Conservation (phyloP, 2,113 vertebrate genomes). For the Conger conger region DNA sequence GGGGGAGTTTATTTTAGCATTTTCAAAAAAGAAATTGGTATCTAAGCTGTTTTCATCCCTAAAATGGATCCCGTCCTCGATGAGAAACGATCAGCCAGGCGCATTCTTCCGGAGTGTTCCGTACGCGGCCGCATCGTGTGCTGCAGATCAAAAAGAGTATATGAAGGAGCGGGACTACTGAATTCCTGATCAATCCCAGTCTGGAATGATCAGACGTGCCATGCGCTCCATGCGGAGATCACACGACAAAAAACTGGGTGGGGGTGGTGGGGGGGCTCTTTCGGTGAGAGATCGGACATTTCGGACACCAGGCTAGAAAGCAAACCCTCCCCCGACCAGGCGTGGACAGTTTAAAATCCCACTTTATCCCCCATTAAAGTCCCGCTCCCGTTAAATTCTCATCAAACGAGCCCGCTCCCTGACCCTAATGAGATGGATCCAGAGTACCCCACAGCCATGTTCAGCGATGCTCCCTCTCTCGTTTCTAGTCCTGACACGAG, state of each 20-base stretch:
- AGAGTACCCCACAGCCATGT: slow-evolving; percentile 9
- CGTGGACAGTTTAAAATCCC: neutral
- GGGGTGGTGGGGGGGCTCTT: neutral
- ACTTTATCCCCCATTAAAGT: slow-evolving; percentile 12
- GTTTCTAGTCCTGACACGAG: slow-evolving; percentile 36
- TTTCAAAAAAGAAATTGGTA: too few relatives aligned
- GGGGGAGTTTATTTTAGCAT: neutral
- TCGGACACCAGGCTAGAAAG: neutral
- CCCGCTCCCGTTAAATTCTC: slow-evolving; percentile 21
- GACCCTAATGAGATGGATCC: slow-evolving; percentile 34
- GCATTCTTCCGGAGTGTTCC: too few relatives aligned
- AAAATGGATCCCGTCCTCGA: too few relatives aligned
- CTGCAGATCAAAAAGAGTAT: neutral
- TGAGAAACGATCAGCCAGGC: too few relatives aligned
- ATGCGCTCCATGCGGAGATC: neutral
- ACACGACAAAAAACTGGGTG: neutral
- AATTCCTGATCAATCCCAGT: neutral
- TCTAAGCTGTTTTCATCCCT: too few relatives aligned
- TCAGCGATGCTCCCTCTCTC: neutral
- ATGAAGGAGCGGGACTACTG: neutral
- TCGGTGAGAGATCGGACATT: neutral
- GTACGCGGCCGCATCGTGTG: too few relatives aligned
- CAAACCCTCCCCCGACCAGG: neutral
- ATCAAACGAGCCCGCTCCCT: slow-evolving; percentile 25
- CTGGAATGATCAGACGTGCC: neutral